Conservation (phyloP, 2,797 vertebrate genomes). For the Octomys mimax region DNA sequence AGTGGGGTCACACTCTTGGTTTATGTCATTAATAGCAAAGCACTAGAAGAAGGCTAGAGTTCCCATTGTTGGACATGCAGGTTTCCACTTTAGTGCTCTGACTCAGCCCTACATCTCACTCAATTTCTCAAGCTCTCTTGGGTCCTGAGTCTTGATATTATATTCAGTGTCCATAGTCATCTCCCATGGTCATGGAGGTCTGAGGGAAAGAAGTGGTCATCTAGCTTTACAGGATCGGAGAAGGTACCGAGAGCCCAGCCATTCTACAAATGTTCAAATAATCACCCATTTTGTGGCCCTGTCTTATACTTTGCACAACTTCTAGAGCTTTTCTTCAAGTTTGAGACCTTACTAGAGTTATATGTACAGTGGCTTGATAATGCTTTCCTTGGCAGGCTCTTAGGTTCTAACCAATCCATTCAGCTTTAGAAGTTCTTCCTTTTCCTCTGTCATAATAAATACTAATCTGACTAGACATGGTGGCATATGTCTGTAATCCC, state of each 20-base stretch:
- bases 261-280: not conserved
- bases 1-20: not conserved
- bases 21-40: not conserved
- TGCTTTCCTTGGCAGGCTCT: not conserved
- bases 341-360: not conserved
- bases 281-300: not conserved
- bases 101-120: not conserved
- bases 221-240: not conserved
- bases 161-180: not conserved
- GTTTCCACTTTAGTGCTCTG: not conserved
- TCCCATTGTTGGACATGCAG: not conserved
- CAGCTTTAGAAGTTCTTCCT: not conserved
- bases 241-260: not conserved
- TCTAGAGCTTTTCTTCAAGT: conserved; percentile 12
- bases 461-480: not conserved
- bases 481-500: not conserved
- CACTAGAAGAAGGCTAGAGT: not conserved
- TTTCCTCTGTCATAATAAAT: conserved; percentile 16
- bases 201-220: not conserved
- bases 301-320: conserved; percentile 6
- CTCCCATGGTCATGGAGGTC: not conserved
- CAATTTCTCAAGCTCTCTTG: not conserved
- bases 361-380: not conserved
- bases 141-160: not conserved
- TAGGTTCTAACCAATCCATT: not conserved